These are phyloP conservation scores for Zapus hudsonius DNA, from an alignment of 2,113 vertebrate species.

Conservation along the genomic window DNA sequence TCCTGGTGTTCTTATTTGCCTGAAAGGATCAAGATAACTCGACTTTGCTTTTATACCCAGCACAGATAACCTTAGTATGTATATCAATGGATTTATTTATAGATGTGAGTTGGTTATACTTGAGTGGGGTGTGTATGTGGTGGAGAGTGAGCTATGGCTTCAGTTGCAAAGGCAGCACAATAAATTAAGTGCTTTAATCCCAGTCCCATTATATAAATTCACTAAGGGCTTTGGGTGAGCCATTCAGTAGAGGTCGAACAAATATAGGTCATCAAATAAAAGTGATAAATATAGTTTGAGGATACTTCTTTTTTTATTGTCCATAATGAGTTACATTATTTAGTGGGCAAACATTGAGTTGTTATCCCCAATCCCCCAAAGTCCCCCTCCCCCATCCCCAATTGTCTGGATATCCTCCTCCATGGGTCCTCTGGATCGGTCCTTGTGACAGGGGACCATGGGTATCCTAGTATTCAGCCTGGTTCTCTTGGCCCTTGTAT, in stretches of 20 bases:
- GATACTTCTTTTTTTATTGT: too few relatives aligned
- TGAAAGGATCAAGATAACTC: background rate
- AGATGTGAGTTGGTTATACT: background rate
- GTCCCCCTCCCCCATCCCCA: too few relatives aligned
- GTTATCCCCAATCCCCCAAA: too few relatives aligned
- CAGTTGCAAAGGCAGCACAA: background rate
- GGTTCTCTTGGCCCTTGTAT: too few relatives aligned
- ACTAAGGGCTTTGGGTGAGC: background rate
- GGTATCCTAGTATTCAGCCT: too few relatives aligned
- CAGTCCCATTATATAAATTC: background rate
- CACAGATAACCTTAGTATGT: background rate
- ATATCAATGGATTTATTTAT: background rate
- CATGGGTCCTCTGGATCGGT: too few relatives aligned
- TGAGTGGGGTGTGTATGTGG: background rate
- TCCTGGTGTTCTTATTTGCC: background rate
- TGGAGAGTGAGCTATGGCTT: background rate
- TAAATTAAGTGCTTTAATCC: background rate
- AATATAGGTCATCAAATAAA: background rate
- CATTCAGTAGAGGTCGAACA: background rate
- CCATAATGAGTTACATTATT: too few relatives aligned
- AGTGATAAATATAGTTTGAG: background rate
- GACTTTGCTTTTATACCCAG: background rate
- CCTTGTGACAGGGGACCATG: too few relatives aligned
- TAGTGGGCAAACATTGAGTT: too few relatives aligned
- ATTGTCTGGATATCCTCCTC: too few relatives aligned